Evolutionary conservation across 2,888 invertebrate species (phyloP).

Genomic region (Vannuccia rotundouncinata): DNA sequence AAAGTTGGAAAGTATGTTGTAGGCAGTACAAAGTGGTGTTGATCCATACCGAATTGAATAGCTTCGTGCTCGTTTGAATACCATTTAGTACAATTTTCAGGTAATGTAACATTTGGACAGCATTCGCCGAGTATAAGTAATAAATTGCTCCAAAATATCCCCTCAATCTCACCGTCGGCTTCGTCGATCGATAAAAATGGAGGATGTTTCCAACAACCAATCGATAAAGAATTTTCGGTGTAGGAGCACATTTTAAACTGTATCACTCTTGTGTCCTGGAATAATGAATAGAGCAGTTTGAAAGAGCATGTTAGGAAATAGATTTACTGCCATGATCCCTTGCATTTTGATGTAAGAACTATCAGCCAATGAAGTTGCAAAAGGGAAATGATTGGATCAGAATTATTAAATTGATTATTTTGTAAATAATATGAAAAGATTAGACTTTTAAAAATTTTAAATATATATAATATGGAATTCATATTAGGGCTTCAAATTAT

Average conservation of each 20-base stretch:
- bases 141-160: conserved; percentile 19
- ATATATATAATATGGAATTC: too few relatives aligned
- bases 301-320: too few relatives aligned
- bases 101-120: conserved; percentile 5
- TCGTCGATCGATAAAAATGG: conserved; percentile 13
- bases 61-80: conserved; percentile 13
- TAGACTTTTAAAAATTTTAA: too few relatives aligned
- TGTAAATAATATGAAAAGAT: too few relatives aligned
- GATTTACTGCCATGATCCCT: too few relatives aligned
- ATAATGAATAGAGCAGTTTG: too few relatives aligned
- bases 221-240: background rate
- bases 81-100: conserved; percentile 4
- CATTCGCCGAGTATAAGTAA: background rate
- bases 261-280: too few relatives aligned
- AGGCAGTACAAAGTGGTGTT: background rate
- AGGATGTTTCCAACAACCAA: conserved; percentile 14
- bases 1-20: background rate
- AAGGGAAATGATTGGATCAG: too few relatives aligned
- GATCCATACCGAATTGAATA: background rate
- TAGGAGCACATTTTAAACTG: background rate
- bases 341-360: too few relatives aligned
- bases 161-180: conserved; percentile 6
- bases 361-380: too few relatives aligned
- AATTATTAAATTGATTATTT: too few relatives aligned
- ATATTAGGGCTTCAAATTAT: too few relatives aligned